Conservation (phyloP, 2,113 vertebrate species). For the Istiophorus platypterus region DNA sequence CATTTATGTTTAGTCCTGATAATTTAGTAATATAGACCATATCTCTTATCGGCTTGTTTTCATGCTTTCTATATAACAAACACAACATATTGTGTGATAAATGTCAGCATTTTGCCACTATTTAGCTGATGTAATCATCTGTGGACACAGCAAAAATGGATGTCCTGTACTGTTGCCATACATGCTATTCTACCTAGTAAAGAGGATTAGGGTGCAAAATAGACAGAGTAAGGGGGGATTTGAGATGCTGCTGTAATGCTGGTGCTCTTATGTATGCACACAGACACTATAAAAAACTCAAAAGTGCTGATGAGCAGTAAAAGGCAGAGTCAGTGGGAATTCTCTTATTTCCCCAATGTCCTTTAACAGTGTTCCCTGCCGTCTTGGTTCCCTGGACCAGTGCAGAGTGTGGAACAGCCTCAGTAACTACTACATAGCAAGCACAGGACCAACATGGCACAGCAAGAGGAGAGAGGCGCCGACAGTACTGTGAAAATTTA, state of each 20-base stretch:
- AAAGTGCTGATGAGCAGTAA: slow-evolving; percentile 74
- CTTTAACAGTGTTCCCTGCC: slow-evolving; percentile 60
- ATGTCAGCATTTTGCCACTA: slow-evolving; percentile 3
- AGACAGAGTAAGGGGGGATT: slow-evolving; percentile 52
- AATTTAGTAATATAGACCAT: neutral
- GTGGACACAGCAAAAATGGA: slow-evolving; percentile 26
- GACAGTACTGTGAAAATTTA: slow-evolving; percentile 20
- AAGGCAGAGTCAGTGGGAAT: slow-evolving; percentile 63
- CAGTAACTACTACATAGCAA: slow-evolving; percentile 27
- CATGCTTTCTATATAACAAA: slow-evolving; percentile 7
- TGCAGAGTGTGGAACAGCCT: slow-evolving; percentile 42
- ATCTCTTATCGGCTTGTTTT: neutral
- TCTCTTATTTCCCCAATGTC: slow-evolving; percentile 74
- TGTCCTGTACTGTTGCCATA: slow-evolving; percentile 49
- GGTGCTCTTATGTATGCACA: slow-evolving; percentile 52
- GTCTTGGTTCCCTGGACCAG: slow-evolving; percentile 48
- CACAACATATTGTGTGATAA: neutral
- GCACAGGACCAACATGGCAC: slow-evolving; percentile 24
- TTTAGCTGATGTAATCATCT: slow-evolving; percentile 45
- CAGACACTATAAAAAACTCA: slow-evolving; percentile 70
- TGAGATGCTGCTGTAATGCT: slow-evolving; percentile 44
- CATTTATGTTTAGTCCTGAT: neutral
- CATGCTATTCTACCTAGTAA: slow-evolving; percentile 51
- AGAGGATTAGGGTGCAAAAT: slow-evolving; percentile 67
- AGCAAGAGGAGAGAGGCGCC: slow-evolving; percentile 21